Conservation (phyloP, 1,140 invertebrate species). For the Oryctes rhinoceros region DNA sequence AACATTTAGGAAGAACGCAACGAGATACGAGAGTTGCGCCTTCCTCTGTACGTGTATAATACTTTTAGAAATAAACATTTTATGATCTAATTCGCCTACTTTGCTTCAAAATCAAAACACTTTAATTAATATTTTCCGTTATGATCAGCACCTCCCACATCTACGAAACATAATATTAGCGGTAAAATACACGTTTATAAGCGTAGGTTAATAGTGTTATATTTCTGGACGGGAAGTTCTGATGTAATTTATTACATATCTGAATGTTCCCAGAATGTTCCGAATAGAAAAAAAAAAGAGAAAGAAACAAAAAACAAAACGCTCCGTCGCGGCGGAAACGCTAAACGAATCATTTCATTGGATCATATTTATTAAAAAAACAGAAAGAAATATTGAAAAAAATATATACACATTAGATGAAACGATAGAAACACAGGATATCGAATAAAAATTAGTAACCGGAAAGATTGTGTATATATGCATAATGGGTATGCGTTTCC, state of each 20-base stretch:
- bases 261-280: neutral
- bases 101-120: neutral
- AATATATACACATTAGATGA: too few relatives aligned
- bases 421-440: neutral
- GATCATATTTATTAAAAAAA: neutral
- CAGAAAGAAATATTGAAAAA: too few relatives aligned
- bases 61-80: neutral
- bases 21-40: too few relatives aligned
- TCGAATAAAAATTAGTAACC: neutral
- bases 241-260: constrained; percentile 14
- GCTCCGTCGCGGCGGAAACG: neutral
- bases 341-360: constrained; percentile 5
- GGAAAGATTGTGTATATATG: neutral
- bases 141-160: neutral
- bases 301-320: neutral
- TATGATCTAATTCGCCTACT: neutral
- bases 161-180: constrained; percentile 13
- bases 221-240: neutral
- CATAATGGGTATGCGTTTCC: neutral
- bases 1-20: too few relatives aligned
- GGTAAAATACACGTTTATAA: neutral
- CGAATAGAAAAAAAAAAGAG: neutral
- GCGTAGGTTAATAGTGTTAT: neutral
- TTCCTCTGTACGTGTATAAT: neutral
- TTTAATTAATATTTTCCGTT: constrained; percentile 12